These are phyloP conservation scores for Podilymbus podiceps DNA, from an alignment of 2,113 vertebrate genomes.

Conservation along the genomic window DNA sequence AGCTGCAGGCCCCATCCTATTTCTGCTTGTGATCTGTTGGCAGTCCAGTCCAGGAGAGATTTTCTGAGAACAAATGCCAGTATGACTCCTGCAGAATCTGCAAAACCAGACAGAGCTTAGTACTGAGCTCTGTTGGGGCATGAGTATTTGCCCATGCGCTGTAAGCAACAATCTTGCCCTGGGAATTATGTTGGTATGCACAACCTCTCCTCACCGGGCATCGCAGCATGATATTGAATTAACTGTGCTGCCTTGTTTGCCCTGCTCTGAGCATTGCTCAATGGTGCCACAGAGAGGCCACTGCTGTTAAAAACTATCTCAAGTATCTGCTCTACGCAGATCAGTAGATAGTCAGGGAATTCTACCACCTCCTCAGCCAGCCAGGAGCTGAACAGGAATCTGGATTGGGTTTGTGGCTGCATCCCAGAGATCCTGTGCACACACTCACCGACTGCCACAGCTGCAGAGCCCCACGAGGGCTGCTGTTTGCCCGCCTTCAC, in stretches of 20 bases:
- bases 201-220: background rate
- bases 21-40: background rate
- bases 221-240: background rate
- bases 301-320: background rate
- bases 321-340: background rate
- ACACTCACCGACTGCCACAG: background rate
- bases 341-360: background rate
- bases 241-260: background rate
- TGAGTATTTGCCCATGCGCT: background rate
- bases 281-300: background rate
- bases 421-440: background rate
- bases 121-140: background rate
- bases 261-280: background rate
- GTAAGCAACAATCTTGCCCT: background rate
- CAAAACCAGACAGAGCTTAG: background rate
- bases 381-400: background rate
- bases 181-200: background rate
- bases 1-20: background rate
- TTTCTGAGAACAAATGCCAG: background rate
- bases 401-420: background rate
- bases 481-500: background rate
- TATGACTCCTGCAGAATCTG: background rate
- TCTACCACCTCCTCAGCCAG: background rate
- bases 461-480: background rate
- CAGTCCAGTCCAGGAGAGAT: background rate